Evolutionary conservation across 2,113 vertebrate species (phyloP).

Genomic region (Sialia sialis): DNA sequence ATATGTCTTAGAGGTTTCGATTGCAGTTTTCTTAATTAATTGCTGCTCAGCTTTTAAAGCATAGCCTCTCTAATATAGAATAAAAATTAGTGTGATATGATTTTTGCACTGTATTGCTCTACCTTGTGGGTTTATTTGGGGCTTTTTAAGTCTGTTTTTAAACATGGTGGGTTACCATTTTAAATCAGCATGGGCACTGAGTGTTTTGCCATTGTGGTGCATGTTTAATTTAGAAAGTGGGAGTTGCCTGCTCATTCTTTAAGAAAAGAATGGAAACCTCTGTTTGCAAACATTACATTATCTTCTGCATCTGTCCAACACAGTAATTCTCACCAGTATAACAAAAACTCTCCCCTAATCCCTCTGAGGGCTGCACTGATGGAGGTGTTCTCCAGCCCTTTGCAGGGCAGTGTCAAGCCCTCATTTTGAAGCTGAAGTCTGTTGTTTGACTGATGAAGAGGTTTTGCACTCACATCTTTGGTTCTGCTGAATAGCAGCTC

Average conservation of each 20-base stretch:
- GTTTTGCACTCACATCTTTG: not conserved
- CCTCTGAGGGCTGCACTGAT: too few species aligned
- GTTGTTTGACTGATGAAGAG: not conserved
- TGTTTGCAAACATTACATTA: not conserved
- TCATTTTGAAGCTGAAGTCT: not conserved
- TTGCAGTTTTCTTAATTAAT: not conserved
- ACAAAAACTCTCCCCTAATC: fast-evolving
- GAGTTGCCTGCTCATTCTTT: not conserved
- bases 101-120: not conserved
- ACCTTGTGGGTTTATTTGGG: not conserved
- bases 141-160: not conserved
- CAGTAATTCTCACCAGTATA: not conserved
- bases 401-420: not conserved
- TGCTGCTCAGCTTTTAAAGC: not conserved
- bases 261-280: not conserved
- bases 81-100: not conserved
- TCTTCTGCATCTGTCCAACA: not conserved
- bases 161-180: not conserved
- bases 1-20: not conserved
- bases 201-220: not conserved
- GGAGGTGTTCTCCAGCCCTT: not conserved
- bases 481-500: not conserved
- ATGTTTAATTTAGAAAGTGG: not conserved
- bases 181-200: not conserved
- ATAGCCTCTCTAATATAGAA: not conserved